phyloP scores from a whole-genome alignment of 1,140 invertebrate species.

The Nomia melanderi region DNA sequence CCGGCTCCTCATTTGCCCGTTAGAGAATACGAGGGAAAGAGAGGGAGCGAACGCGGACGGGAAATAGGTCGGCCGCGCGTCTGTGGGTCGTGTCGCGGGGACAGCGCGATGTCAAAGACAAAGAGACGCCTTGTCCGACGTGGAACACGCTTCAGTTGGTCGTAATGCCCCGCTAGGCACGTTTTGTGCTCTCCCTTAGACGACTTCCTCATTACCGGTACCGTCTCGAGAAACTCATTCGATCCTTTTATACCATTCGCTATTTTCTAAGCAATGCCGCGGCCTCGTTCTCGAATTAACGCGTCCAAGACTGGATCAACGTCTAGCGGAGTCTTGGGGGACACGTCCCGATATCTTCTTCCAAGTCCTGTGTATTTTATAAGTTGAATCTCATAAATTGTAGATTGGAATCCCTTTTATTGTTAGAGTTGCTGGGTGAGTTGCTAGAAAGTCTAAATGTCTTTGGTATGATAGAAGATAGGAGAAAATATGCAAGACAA shows the following conservation, averaged over 20 bases:
- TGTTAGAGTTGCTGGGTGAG: no score
- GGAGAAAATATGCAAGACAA: no score
- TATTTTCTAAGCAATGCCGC: not conserved
- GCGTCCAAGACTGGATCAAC: no score
- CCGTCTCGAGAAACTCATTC: not conserved
- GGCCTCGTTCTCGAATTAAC: not conserved
- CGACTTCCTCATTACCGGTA: not conserved
- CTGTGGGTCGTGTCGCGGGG: constrained; percentile 2
- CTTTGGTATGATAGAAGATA: no score
- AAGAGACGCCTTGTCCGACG: not conserved
- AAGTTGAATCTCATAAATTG: no score
- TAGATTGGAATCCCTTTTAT: no score
- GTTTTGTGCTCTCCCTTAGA: not conserved
- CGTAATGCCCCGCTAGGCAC: not conserved
- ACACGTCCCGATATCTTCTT: no score
- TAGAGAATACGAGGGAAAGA: constrained; percentile 22
- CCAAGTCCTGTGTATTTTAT: no score
- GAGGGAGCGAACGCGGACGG: not conserved
- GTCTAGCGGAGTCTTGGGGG: no score
- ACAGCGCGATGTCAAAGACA: constrained; percentile 4
- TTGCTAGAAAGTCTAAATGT: no score
- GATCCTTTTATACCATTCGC: not conserved
- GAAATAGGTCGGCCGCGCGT: constrained; percentile 36
- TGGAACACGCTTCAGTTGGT: not conserved
- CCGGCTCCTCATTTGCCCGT: not conserved